These are phyloP conservation scores for Olivierus martensii DNA, from an alignment of 1,140 invertebrate species.

Conservation along the genomic window DNA sequence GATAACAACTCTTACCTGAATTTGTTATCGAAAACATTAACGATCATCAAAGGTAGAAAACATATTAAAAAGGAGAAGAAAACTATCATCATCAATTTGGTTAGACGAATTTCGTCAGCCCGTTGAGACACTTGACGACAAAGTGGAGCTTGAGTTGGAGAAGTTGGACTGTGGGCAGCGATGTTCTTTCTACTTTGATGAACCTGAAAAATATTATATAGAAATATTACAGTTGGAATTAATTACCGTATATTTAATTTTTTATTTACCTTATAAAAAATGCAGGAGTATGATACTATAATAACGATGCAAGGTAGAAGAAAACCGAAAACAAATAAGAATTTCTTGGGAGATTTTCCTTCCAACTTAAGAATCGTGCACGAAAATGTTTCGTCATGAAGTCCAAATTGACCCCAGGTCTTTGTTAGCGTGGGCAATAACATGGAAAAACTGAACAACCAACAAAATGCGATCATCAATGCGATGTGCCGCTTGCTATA, in stretches of 20 bases:
- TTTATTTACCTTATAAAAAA: constrained; percentile 13
- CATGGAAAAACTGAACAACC: constrained; percentile 48
- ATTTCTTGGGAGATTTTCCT: constrained; percentile 63
- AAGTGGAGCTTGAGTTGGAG: constrained; percentile 2
- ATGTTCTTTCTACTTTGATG: constrained; percentile 13
- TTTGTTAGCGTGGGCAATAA: constrained; percentile 58
- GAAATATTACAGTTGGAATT: background rate
- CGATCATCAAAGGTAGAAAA: constrained; percentile 70
- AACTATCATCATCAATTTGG: constrained; percentile 68
- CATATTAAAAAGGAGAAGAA: constrained; percentile 69
- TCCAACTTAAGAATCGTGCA: constrained; percentile 39
- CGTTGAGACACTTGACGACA: constrained; percentile 9
- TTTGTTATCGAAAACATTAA: constrained; percentile 44
- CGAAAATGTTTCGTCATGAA: constrained; percentile 36
- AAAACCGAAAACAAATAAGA: constrained; percentile 66
- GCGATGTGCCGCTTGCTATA: constrained; percentile 10
- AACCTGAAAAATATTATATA: constrained; percentile 2
- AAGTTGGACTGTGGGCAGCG: constrained; percentile 10
- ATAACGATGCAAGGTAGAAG: constrained; percentile 66
- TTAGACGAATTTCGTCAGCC: constrained; percentile 40
- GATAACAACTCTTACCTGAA: background rate
- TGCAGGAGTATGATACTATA: constrained; percentile 49
- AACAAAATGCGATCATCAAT: constrained; percentile 41
- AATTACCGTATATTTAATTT: background rate
- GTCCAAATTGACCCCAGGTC: constrained; percentile 63